Conservation (phyloP, 1,140 invertebrate species). For the Drosophila pachea region DNA sequence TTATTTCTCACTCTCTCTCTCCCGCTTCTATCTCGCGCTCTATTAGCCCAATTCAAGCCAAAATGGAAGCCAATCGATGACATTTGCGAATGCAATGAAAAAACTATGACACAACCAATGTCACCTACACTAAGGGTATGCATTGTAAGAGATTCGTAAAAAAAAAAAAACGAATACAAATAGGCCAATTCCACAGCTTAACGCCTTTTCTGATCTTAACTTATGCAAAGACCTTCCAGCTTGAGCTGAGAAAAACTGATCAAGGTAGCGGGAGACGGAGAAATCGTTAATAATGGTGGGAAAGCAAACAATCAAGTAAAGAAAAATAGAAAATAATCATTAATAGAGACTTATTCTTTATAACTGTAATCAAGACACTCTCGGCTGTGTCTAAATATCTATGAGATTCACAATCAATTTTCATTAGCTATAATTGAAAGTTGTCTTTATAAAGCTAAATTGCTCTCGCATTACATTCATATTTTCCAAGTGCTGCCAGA, state of each 20-base stretch:
- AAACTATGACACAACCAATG: constrained; percentile 37
- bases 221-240: constrained; percentile 5
- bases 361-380: no score
- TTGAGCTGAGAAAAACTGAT: not conserved
- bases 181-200: not conserved
- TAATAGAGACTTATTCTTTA: no score
- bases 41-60: constrained; percentile 11
- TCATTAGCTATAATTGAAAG: constrained; percentile 25
- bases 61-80: constrained; percentile 31
- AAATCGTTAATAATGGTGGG: constrained; percentile 20
- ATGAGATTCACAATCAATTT: not conserved
- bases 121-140: constrained; percentile 33
- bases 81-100: constrained; percentile 39
- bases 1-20: not conserved
- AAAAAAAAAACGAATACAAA: not conserved
- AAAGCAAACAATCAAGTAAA: not conserved
- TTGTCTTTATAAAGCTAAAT: constrained; percentile 17
- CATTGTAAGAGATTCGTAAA: constrained; percentile 1
- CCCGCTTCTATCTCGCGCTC: not conserved
- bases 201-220: constrained; percentile 1
- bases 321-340: constrained; percentile 1
- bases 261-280: constrained; percentile 6
- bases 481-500: not conserved
- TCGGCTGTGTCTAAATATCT: not conserved
- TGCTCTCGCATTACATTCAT: constrained; percentile 4